A percentile compares a stretch with the other conserved stretches of the same genome.
These are phyloP conservation scores for Ommatoiulus sabulosus DNA, from an alignment of 2,888 invertebrate species.

Conservation along the genomic window DNA sequence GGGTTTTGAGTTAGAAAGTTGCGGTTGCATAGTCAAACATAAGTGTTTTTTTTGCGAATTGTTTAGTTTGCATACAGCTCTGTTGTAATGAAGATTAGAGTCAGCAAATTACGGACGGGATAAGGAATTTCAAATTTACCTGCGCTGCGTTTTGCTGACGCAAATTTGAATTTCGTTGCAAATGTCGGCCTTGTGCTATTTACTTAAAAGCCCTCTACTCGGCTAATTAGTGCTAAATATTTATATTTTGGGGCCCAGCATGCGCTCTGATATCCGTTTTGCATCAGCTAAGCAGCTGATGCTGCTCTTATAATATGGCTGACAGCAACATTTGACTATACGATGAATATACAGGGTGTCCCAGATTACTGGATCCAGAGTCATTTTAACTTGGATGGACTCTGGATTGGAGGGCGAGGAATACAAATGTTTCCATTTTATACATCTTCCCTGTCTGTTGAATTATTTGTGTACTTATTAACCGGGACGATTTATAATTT, in stretches of 20 bases:
- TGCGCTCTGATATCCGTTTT: neutral
- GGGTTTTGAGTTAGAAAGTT: too few species aligned
- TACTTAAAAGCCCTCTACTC: neutral
- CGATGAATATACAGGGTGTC: too few species aligned
- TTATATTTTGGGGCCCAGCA: neutral
- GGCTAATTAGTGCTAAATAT: neutral
- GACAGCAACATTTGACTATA: too few species aligned
- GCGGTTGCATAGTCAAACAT: too few species aligned
- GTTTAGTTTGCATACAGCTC: neutral
- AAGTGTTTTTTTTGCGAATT: too few species aligned
- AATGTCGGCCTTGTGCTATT: neutral
- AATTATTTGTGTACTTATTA: too few species aligned
- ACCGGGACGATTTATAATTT: too few species aligned
- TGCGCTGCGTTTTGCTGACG: neutral
- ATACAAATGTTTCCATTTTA: too few species aligned
- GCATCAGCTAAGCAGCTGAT: neutral
- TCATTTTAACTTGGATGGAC: too few species aligned
- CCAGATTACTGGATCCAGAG: too few species aligned
- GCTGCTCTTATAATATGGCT: neutral
- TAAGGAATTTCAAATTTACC: neutral
- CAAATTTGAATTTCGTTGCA: neutral
- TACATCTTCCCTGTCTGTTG: too few species aligned
- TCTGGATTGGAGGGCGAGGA: too few species aligned
- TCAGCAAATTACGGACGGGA: neutral
- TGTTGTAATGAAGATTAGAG: neutral